These are phyloP conservation scores for Balearica regulorum DNA, from an alignment of 2,797 vertebrate genomes.

Conservation along the genomic window DNA sequence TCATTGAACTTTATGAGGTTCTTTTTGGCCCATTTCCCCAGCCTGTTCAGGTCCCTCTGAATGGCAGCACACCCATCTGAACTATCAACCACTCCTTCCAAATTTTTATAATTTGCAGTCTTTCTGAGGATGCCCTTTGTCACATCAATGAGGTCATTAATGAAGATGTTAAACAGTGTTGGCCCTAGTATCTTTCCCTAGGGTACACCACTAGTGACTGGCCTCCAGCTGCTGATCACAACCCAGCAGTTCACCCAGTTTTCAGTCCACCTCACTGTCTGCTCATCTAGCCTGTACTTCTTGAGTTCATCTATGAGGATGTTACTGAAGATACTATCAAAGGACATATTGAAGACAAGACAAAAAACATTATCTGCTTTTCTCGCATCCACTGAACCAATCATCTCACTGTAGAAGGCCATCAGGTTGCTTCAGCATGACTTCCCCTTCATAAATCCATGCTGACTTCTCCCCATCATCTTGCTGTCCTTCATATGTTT, in stretches of 20 bases:
- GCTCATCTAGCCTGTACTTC: background rate
- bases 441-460: background rate
- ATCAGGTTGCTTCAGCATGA: background rate
- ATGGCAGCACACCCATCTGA: background rate
- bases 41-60: background rate
- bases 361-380: background rate
- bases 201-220: background rate
- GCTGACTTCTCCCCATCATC: background rate
- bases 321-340: background rate
- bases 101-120: background rate
- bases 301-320: background rate
- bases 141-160: background rate
- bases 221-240: background rate
- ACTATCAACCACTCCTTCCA: background rate
- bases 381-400: background rate
- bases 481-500: background rate
- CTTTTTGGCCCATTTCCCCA: background rate
- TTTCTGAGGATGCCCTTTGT: background rate
- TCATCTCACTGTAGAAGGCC: background rate
- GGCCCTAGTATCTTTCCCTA: background rate
- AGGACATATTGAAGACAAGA: background rate
- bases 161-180: background rate
- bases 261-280: background rate
- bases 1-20: background rate
- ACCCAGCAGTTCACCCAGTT: background rate